phyloP scores from a whole-genome alignment of 1,140 invertebrate species.

The Atta colombica region DNA sequence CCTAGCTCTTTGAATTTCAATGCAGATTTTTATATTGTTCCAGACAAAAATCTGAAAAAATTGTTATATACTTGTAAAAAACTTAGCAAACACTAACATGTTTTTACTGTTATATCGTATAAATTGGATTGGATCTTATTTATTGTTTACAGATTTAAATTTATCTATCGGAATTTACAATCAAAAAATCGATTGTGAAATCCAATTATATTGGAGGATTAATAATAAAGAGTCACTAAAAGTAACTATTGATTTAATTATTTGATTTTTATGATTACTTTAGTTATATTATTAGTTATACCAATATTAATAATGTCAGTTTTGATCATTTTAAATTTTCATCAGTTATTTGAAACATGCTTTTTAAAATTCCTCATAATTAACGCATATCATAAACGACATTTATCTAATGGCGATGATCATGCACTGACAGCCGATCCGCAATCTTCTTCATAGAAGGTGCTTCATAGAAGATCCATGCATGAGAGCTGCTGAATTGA shows the following conservation, averaged over 20 bases:
- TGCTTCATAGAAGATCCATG: neutral
- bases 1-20: no score
- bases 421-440: neutral
- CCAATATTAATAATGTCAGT: neutral
- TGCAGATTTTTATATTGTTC: no score
- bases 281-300: neutral
- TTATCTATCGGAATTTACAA: no score
- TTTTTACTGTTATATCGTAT: no score
- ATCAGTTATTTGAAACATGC: neutral
- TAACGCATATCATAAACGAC: neutral
- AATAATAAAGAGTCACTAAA: neutral
- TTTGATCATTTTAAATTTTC: neutral
- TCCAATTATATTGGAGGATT: no score
- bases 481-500: neutral
- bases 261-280: neutral
- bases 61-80: no score
- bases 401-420: neutral
- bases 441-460: neutral
- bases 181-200: no score
- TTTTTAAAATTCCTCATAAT: neutral
- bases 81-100: no score
- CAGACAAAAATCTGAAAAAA: no score
- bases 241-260: neutral
- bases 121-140: no score
- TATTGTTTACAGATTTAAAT: no score